phyloP scores from a whole-genome alignment of 2,113 vertebrate genomes.

The Pseudonaja textilis region DNA sequence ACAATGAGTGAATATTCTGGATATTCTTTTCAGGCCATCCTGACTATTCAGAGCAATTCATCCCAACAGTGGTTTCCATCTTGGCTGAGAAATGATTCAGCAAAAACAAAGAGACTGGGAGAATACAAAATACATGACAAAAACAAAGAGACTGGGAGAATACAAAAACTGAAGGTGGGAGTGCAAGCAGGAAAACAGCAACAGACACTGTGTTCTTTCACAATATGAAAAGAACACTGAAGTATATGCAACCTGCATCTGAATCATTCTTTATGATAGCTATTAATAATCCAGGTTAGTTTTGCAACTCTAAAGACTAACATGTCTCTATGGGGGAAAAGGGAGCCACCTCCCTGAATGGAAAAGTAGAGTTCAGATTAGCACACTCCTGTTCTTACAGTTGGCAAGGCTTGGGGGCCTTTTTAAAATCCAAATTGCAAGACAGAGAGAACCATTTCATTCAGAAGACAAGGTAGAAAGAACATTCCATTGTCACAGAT shows the following conservation, averaged over 20 bases:
- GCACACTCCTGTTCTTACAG: rapidly evolving
- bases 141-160: slow-evolving; percentile 46
- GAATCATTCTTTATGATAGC: slow-evolving; percentile 32
- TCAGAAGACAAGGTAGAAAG: neutral
- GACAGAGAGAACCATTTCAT: neutral
- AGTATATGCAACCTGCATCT: slow-evolving; percentile 5
- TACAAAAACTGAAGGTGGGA: slow-evolving; percentile 33
- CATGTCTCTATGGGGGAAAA: neutral
- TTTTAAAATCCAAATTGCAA: neutral
- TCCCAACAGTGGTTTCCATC: slow-evolving; percentile 27
- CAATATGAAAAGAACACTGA: neutral
- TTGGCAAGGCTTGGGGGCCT: neutral
- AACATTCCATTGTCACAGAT: neutral
- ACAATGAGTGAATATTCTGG: slow-evolving; percentile 40
- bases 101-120: slow-evolving; percentile 38
- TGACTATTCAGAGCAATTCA: slow-evolving; percentile 47
- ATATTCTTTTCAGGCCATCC: slow-evolving; percentile 40
- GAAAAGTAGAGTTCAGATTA: neutral
- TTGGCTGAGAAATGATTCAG: slow-evolving; percentile 62
- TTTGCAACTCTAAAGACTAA: neutral
- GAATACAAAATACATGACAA: slow-evolving; percentile 40
- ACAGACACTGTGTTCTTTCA: slow-evolving; percentile 2
- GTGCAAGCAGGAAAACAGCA: slow-evolving; percentile 19
- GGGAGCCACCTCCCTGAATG: neutral
- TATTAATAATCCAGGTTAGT: neutral